Evolutionary conservation across 2,797 vertebrate species (phyloP).

Genomic region (Phoxinus dragarum): DNA sequence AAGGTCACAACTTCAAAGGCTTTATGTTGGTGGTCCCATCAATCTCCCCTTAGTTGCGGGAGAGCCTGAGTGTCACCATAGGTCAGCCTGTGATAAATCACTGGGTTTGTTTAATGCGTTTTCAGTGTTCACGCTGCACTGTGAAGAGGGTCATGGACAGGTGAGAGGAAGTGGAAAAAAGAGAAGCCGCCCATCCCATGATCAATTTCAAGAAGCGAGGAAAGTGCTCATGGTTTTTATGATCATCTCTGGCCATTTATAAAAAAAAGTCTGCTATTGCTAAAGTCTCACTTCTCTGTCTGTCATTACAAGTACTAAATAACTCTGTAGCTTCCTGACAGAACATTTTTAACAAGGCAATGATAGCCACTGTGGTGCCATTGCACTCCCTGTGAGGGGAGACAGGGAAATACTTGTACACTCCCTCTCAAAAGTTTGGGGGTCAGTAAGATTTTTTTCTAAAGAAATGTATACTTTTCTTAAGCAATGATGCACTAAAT

Average conservation of each 20-base stretch:
- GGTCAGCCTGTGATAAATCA: conserved; percentile 46
- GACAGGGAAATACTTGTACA: not conserved
- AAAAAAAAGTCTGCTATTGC: conserved; percentile 2
- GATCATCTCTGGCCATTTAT: conserved; percentile 3
- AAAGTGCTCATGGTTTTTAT: not conserved
- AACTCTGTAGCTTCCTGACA: conserved; percentile 9
- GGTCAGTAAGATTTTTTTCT: not conserved
- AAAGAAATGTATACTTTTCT: not conserved
- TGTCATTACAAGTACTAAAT: conserved; percentile 9
- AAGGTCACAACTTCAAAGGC: conserved; percentile 43
- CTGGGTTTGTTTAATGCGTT: conserved; percentile 46
- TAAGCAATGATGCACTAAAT: not conserved
- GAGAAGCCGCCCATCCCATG: not conserved
- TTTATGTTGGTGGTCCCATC: conserved; percentile 43
- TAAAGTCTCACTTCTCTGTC: not conserved
- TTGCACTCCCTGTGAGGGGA: not conserved
- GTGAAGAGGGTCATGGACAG: conserved; percentile 46
- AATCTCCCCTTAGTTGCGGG: conserved; percentile 29
- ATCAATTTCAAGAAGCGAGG: not conserved
- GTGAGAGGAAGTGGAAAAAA: conserved; percentile 23
- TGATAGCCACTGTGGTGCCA: not conserved
- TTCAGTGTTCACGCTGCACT: conserved; percentile 44
- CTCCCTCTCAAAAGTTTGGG: not conserved
- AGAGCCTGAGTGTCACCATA: conserved; percentile 26
- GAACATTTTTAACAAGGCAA: not conserved